Conservation (phyloP, 2,797 vertebrate species). For the Coranthus polyacanthus region DNA sequence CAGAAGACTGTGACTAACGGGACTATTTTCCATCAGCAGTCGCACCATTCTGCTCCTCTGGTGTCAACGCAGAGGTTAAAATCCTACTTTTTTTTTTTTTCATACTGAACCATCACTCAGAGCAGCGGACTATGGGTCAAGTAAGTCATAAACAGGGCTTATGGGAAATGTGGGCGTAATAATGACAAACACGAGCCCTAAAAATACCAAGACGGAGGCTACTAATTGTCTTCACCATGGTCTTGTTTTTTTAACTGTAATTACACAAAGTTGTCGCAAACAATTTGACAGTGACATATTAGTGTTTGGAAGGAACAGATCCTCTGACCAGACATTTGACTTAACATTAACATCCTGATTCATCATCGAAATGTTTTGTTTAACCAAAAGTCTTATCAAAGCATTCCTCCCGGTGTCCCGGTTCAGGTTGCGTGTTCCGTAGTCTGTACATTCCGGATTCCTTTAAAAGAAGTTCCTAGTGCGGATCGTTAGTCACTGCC, state of each 20-base stretch:
- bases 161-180: slow-evolving; percentile 25
- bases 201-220: slow-evolving; percentile 41
- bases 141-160: slow-evolving; percentile 8
- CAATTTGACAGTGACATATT: slow-evolving; percentile 37
- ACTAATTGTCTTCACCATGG: slow-evolving; percentile 26
- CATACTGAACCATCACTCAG: slow-evolving; percentile 15
- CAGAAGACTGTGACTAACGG: too few relatives aligned
- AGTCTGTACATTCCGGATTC: neutral
- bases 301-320: slow-evolving; percentile 7
- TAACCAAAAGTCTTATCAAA: slow-evolving; percentile 18
- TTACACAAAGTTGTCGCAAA: slow-evolving; percentile 43
- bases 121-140: slow-evolving; percentile 1
- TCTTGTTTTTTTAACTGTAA: slow-evolving; percentile 32
- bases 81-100: too few relatives aligned
- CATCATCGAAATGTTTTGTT: slow-evolving; percentile 7
- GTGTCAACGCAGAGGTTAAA: too few relatives aligned
- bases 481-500: slow-evolving; percentile 23
- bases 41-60: too few relatives aligned
- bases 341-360: slow-evolving; percentile 3
- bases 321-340: slow-evolving; percentile 12
- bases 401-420: neutral
- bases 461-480: slow-evolving; percentile 1
- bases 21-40: too few relatives aligned
- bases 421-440: slow-evolving; percentile 4
- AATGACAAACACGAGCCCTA: slow-evolving; percentile 17